A percentile compares a stretch with the other conserved stretches of the same genome.
phyloP scores from a whole-genome alignment of 2,888 invertebrate species.

The Rotaria socialis region DNA sequence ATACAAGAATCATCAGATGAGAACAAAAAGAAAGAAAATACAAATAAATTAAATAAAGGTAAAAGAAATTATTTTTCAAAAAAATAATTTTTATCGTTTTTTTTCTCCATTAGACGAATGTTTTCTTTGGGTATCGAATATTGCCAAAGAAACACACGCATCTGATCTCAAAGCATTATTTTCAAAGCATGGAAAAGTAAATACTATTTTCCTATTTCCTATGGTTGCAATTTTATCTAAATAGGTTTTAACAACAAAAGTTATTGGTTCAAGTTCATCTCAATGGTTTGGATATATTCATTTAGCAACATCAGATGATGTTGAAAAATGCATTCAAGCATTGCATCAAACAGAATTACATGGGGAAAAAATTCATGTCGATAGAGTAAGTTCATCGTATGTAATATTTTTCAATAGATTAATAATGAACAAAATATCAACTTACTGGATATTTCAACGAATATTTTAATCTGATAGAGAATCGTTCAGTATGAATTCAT shows the following conservation, averaged over 20 bases:
- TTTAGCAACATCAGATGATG: conserved; percentile 63
- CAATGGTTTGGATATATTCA: conserved; percentile 13
- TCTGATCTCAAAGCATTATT: neutral
- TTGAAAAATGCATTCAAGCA: conserved; percentile 83
- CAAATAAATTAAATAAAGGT: neutral
- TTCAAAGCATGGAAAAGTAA: conserved; percentile 7
- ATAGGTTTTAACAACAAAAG: conserved; percentile 22
- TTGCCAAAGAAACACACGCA: conserved; percentile 11
- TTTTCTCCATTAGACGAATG: neutral
- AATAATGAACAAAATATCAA: no score
- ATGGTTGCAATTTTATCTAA: no score
- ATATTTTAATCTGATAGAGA: no score
- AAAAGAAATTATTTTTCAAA: neutral
- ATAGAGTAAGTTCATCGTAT: conserved; percentile 65
- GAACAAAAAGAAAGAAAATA: neutral
- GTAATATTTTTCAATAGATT: no score
- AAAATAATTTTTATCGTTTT: neutral
- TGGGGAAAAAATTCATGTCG: conserved; percentile 84
- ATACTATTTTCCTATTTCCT: no score
- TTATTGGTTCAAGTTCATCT: neutral
- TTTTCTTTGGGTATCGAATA: conserved; percentile 23
- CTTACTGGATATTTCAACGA: no score
- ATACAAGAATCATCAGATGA: neutral
- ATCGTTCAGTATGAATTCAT: no score
- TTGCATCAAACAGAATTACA: conserved; percentile 84